phyloP scores from a whole-genome alignment of 2,888 invertebrate species.

The Volucella bombylans region DNA sequence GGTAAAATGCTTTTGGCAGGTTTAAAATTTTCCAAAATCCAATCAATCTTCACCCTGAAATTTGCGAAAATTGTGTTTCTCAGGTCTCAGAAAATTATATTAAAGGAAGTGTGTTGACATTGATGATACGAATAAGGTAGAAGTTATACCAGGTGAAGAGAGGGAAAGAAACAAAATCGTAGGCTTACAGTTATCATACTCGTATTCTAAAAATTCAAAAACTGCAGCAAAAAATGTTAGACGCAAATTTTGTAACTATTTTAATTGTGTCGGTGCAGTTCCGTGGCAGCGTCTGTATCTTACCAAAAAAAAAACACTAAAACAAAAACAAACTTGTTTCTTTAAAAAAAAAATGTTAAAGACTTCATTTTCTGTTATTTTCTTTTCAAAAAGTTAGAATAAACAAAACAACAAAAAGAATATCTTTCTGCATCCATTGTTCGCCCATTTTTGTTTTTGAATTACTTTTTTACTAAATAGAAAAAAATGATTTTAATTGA shows the following conservation, averaged over 20 bases:
- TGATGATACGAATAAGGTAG: background rate
- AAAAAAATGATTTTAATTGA: too few relatives aligned
- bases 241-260: conserved; percentile 61
- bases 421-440: background rate
- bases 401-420: conserved; percentile 45
- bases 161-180: background rate
- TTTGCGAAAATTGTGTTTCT: background rate
- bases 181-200: background rate
- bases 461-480: too few relatives aligned
- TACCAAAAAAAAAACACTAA: too few relatives aligned
- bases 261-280: too few relatives aligned
- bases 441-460: too few relatives aligned
- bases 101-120: too few relatives aligned
- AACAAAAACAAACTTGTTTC: too few relatives aligned
- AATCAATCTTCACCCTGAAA: background rate
- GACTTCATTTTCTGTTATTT: background rate
- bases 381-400: conserved; percentile 16
- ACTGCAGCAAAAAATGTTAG: background rate
- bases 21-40: background rate
- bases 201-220: background rate
- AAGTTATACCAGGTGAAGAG: background rate
- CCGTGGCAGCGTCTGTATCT: too few relatives aligned
- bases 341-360: too few relatives aligned
- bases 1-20: background rate
- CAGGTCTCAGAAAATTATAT: too few relatives aligned